Base-by-base conservation (phyloP, 2,797 vertebrate genomes). In the Sebastes trivittatus region DNA sequence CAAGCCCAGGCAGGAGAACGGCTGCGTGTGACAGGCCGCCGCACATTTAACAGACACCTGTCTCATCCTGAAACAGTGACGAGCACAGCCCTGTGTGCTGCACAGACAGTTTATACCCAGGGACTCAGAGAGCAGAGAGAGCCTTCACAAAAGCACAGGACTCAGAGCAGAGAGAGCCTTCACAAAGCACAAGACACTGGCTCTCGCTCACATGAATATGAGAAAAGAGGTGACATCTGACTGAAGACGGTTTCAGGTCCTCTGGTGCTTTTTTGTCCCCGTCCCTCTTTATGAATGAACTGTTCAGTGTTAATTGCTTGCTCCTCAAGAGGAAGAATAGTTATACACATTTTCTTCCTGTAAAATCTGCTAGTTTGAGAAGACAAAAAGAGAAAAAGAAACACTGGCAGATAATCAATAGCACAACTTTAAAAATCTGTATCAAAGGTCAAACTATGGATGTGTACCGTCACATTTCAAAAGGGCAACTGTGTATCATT, bases 1-100 rank as follows among this genome's bases (percentile, higher is more conserved):
- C 91, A 98, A 98, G 95, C 95, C 97, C 58, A 94, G 96, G 91
- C 97, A 97, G 93, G 97, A 98, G 93, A 98, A 98, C 1, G 97
- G 97, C 90, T 96, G 97, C 0, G 97, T 98, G 95, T 98, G 97
- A 98, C 93, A 86, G 46, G 77, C 75, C 18, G 38, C 23, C 23
- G 14, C 71, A 69, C 76, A 81, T 63, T 78, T 55, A 80, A 87
- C 80, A 77, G 89, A 89, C 82, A 87, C 87, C 81, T 85, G 90
- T 89, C 86, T 90, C 88, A 68, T 81, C 73, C 80, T 79, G 84
- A 88, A 83, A 80, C 78, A 38, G 84, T 75, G 80, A 88, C 5
- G 80, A 88, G 82, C 75, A 82, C 82, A 49, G 18, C 46, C 46
- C 46, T 49, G 46, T 49, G 46, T 86, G 89, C 77, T 80, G 61